Evolutionary conservation across 2,888 invertebrate species (phyloP).

Genomic region (Acleris laterana): DNA sequence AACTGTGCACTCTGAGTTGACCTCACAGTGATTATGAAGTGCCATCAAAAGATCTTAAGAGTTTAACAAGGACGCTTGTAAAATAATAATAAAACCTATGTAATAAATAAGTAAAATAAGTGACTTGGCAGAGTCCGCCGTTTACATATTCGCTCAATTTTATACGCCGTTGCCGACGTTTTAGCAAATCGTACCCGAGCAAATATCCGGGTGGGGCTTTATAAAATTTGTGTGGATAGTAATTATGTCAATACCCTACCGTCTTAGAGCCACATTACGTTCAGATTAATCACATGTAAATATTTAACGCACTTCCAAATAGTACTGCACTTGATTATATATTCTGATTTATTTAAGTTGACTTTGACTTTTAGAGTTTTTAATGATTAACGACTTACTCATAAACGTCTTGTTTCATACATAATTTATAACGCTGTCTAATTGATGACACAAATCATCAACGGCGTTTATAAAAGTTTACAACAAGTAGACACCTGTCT

Average conservation of each 20-base stretch:
- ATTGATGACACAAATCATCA: conserved; percentile 13
- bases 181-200: conserved; percentile 29
- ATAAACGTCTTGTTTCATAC: conserved; percentile 9
- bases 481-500: background rate
- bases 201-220: conserved; percentile 35
- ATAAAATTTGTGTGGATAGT: conserved; percentile 19
- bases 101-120: conserved; percentile 6
- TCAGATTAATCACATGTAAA: conserved; percentile 24
- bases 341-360: conserved; percentile 5
- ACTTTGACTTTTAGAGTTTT: conserved; percentile 23
- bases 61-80: conserved; percentile 13
- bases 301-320: conserved; percentile 21
- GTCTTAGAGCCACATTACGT: conserved; percentile 3
- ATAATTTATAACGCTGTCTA: conserved; percentile 6
- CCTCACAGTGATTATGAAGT: conserved; percentile 5
- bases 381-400: conserved; percentile 19
- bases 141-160: conserved; percentile 19
- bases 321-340: conserved; percentile 35
- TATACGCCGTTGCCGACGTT: conserved; percentile 14
- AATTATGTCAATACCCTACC: conserved; percentile 20
- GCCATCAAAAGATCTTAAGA: conserved; percentile 11
- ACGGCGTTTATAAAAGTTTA: conserved; percentile 6
- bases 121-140: conserved; percentile 6
- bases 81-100: conserved; percentile 1
- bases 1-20: background rate